phyloP scores from a whole-genome alignment of 2,888 invertebrate genomes.

The Clunio marinus region DNA sequence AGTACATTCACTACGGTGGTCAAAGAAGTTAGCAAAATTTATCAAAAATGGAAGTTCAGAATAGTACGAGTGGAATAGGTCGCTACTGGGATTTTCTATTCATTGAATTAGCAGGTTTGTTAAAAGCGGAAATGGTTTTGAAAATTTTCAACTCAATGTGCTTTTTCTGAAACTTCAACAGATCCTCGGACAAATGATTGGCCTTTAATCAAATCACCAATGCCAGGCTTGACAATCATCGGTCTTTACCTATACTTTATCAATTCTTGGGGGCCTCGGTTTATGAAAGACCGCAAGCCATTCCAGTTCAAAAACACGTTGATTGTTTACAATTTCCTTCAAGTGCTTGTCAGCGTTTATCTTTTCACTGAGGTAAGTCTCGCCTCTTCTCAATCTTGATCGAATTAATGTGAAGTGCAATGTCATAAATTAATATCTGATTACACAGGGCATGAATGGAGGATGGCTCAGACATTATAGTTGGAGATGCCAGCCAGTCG shows the following conservation, averaged over 20 bases:
- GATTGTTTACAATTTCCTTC: slow-evolving; percentile 81
- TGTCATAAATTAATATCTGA: not conserved
- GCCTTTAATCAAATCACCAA: slow-evolving; percentile 64
- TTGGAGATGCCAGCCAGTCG: slow-evolving; percentile 88
- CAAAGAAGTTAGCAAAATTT: slow-evolving; percentile 13
- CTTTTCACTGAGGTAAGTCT: slow-evolving; percentile 55
- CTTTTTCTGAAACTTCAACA: slow-evolving; percentile 45
- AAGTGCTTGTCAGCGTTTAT: slow-evolving; percentile 78
- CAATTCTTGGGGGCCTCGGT: slow-evolving; percentile 72
- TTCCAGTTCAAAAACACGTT: slow-evolving; percentile 73
- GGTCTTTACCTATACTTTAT: slow-evolving; percentile 68
- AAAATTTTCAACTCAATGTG: not conserved
- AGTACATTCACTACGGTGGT: not conserved
- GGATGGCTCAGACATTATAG: slow-evolving; percentile 81
- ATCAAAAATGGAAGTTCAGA: slow-evolving; percentile 55
- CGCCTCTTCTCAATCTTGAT: not conserved
- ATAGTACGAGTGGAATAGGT: slow-evolving; percentile 56
- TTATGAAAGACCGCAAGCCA: slow-evolving; percentile 84
- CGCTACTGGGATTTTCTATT: slow-evolving; percentile 62
- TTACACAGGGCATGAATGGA: slow-evolving; percentile 61
- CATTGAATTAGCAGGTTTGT: slow-evolving; percentile 62
- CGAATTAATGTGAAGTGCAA: not conserved
- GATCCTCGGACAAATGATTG: slow-evolving; percentile 63
- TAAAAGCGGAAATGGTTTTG: slow-evolving; percentile 16
- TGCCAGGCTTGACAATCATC: slow-evolving; percentile 64